Percentiles rank a stretch among this genome's conserved stretches.
Conservation (phyloP, 2,797 vertebrate species). For the Brachyalestes nurse region DNA sequence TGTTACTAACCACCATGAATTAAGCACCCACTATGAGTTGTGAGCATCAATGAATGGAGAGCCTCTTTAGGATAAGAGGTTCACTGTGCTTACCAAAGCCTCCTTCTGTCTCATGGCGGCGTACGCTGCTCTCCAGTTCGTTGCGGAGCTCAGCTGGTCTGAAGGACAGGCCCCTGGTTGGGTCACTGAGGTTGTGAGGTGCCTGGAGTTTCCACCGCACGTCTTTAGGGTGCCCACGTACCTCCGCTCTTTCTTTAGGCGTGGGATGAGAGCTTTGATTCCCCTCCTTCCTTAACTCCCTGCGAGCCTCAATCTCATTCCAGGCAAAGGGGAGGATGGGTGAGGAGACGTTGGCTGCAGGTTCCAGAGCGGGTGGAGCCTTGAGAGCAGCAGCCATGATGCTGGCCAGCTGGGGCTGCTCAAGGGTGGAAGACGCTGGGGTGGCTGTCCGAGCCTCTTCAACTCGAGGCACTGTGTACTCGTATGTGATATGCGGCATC, state of each 20-base stretch:
- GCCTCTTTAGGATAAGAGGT: background rate
- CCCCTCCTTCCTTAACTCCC: conserved; percentile 12
- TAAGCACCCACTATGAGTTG: no score
- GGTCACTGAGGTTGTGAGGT: conserved; percentile 65
- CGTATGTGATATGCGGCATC: conserved; percentile 87
- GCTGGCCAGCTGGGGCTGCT: conserved; percentile 61
- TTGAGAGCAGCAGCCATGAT: conserved; percentile 51
- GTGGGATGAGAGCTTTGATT: conserved; percentile 62
- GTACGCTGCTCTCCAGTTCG: conserved; percentile 66
- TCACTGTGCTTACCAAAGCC: conserved; percentile 67
- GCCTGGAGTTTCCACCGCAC: conserved; percentile 58
- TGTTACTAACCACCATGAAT: no score
- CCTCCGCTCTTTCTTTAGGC: conserved; percentile 42
- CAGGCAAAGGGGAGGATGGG: conserved; percentile 42
- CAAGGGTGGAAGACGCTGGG: conserved; percentile 62
- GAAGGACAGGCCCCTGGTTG: conserved; percentile 62
- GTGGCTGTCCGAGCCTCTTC: conserved; percentile 55
- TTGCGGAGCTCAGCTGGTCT: conserved; percentile 67
- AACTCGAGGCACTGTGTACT: conserved; percentile 82
- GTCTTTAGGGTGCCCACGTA: conserved; percentile 28
- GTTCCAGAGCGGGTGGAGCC: conserved; percentile 12
- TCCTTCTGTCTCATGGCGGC: conserved; percentile 55
- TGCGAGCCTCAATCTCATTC: conserved; percentile 58
- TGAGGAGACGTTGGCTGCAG: conserved; percentile 32
- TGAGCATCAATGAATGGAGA: no score